phyloP scores from a whole-genome alignment of 2,113 vertebrate species.

The Heterotilapia buettikoferi region DNA sequence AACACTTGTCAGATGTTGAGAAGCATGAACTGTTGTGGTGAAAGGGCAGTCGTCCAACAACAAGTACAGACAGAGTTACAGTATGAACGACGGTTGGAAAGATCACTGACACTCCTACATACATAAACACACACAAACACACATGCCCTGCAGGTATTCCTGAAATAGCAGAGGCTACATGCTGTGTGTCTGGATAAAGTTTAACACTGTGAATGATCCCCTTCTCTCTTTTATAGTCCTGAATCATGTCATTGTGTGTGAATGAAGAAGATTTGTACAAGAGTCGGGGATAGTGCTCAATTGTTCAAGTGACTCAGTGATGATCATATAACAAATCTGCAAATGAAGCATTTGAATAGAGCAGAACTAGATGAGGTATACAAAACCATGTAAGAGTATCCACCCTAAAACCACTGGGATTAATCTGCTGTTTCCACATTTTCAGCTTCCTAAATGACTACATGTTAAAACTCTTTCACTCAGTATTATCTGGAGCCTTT shows the following conservation, averaged over 20 bases:
- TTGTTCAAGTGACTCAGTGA: neutral
- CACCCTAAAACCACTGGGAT: neutral
- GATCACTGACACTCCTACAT: neutral
- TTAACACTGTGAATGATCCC: neutral
- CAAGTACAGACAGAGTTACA: constrained; percentile 16
- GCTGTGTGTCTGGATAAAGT: neutral
- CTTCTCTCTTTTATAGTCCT: neutral
- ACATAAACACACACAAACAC: neutral
- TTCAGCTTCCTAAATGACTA: neutral
- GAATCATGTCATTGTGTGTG: neutral
- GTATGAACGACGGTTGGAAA: neutral
- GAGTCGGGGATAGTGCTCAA: neutral
- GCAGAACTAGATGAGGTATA: neutral
- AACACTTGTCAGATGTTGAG: neutral
- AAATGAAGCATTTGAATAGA: neutral
- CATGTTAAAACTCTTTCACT: neutral
- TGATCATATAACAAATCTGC: neutral
- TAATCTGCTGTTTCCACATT: neutral
- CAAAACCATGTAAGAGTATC: neutral
- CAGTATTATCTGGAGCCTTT: neutral
- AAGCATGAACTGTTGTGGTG: neutral
- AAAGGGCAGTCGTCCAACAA: neutral
- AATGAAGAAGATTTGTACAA: neutral
- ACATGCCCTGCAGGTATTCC: neutral
- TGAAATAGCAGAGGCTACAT: neutral